Base-by-base conservation (phyloP, 2,797 vertebrate genomes). In the Avahi laniger region DNA sequence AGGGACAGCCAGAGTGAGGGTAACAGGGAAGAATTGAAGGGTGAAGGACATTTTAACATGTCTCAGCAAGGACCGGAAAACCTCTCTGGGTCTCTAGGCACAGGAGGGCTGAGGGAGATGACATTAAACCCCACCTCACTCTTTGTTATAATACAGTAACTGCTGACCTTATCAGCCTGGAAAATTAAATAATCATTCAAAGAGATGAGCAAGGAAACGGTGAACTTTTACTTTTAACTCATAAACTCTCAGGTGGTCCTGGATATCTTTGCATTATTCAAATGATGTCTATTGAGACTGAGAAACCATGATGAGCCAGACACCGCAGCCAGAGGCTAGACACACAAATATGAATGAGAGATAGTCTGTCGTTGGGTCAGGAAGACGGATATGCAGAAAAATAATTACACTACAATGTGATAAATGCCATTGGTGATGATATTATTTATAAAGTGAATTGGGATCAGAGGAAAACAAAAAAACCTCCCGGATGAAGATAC, bases 221-320 rank as follows among this genome's bases (percentile, higher is more conserved):
- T 93, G 91, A 96, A 85, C 92, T 94, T 97, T 96, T 88, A 84
- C 70, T 88, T 95, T 96, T 75, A 93, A 95, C 93, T 93, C 67
- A 79, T 83, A 86, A 91, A 92, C 50, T 97, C 67, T 92, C 96
- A 96, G 88, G 20, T 65, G 82, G 88, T 61, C 61, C 73, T 92
- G 33, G 24, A 11, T 61, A 61, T 92, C 46, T 93, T 88, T 84
- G 28, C 10, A 11, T 91, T 86, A 83, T 93, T 94, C 88, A 89
- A 69, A 38, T 63, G 9, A 2, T 63, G 26, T 50, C 65, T 94
- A 24, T 10, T 72, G 50, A 81, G 54, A 75, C 0, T 70, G 69
- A 95, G 86, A 82, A 69, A 89, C 28, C 46, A 0, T 26, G n/a
- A 52, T 61, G 46, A 88, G 35, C 33, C 52, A 90, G 61, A 90